A percentile compares a stretch with the other conserved stretches of the same genome.
Conservation (phyloP, 2,888 invertebrate genomes). For the Ryuthela nishihirai region DNA sequence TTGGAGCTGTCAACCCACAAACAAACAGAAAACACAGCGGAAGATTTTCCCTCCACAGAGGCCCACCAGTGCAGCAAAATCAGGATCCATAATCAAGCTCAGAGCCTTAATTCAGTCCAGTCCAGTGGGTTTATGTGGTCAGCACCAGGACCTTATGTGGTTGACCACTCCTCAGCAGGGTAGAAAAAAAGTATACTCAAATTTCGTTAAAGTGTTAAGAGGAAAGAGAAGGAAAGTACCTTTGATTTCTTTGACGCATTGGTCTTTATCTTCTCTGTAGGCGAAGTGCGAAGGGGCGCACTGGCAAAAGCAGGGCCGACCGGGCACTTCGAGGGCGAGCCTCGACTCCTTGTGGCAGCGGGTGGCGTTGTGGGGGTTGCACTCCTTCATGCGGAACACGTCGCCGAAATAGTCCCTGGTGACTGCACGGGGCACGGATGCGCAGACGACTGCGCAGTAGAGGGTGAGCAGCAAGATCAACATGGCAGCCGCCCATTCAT, state of each 20-base stretch:
- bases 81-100: too few species aligned
- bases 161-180: too few species aligned
- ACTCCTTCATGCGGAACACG: slow-evolving; percentile 56
- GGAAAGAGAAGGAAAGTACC: too few species aligned
- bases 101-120: too few species aligned
- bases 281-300: slow-evolving; percentile 71
- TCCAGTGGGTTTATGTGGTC: too few species aligned
- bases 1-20: too few species aligned
- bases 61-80: too few species aligned
- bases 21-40: too few species aligned
- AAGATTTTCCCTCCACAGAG: too few species aligned
- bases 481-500: slow-evolving; percentile 17
- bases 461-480: slow-evolving; percentile 3
- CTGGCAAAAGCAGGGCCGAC: slow-evolving; percentile 65
- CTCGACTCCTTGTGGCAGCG: slow-evolving; percentile 41
- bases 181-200: background rate
- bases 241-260: slow-evolving; percentile 80
- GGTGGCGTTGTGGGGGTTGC: slow-evolving; percentile 43
- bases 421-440: slow-evolving; percentile 47
- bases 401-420: slow-evolving; percentile 62
- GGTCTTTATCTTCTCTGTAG: slow-evolving; percentile 76
- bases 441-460: background rate
- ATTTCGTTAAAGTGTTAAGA: too few species aligned
- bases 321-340: slow-evolving; percentile 48
- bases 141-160: too few species aligned